Conservation (phyloP, 2,113 vertebrate species). For the Pagrus major region DNA sequence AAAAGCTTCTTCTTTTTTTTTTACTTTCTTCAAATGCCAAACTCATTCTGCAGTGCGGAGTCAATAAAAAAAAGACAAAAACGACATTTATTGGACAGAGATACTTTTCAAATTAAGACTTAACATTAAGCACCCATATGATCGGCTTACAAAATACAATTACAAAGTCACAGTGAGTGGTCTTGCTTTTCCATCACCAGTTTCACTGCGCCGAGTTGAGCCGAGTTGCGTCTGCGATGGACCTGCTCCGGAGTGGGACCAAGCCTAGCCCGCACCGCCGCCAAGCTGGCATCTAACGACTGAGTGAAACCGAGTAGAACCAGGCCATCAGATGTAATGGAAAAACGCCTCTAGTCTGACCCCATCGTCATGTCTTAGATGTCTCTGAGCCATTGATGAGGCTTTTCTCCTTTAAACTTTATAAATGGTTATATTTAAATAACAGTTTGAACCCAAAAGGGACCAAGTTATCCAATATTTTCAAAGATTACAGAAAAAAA, state of each 20-base stretch:
- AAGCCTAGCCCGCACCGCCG: too few relatives aligned
- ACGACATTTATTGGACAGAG: neutral
- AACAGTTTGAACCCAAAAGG: neutral
- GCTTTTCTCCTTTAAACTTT: neutral
- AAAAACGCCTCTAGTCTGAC: too few relatives aligned
- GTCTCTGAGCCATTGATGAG: neutral
- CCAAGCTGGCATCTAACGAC: too few relatives aligned
- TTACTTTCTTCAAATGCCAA: neutral
- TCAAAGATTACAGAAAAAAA: neutral
- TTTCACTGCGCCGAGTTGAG: too few relatives aligned
- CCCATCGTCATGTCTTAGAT: neutral
- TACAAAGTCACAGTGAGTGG: too few relatives aligned
- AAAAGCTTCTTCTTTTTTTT: constrained; percentile 7
- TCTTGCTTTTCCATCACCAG: too few relatives aligned
- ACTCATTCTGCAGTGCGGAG: constrained; percentile 3
- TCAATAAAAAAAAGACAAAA: neutral
- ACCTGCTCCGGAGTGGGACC: too few relatives aligned
- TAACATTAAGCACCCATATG: neutral
- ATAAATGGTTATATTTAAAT: neutral
- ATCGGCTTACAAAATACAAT: neutral
- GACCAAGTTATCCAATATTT: neutral
- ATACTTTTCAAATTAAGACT: neutral
- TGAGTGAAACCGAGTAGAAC: too few relatives aligned
- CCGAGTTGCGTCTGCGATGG: too few relatives aligned
- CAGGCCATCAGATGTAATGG: too few relatives aligned